Percentiles rank a stretch among this genome's conserved stretches.
Evolutionary conservation across 2,113 vertebrate species (phyloP).

Genomic region (Nansenia antarctica): DNA sequence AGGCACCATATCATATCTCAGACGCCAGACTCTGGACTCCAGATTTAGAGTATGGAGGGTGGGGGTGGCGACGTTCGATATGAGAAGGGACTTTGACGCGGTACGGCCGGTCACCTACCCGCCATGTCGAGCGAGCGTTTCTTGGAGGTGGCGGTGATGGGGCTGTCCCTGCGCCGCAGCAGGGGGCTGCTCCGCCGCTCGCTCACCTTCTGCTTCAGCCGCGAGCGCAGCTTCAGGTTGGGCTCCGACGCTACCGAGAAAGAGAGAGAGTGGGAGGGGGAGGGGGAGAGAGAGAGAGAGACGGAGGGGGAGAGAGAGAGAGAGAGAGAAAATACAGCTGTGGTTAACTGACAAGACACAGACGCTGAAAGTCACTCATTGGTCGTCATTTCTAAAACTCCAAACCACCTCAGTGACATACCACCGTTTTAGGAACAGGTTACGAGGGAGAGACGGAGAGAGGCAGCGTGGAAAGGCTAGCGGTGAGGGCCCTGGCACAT

Average conservation of each 20-base stretch:
- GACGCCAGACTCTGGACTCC: too few species aligned
- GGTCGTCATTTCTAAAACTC: too few species aligned
- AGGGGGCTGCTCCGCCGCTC: conserved; percentile 92
- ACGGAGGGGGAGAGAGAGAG: background rate
- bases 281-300: background rate
- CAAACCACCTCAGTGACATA: too few species aligned
- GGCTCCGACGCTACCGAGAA: conserved; percentile 86
- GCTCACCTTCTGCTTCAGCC: conserved; percentile 95
- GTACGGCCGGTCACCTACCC: conserved; percentile 61
- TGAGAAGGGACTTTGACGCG: too few species aligned
- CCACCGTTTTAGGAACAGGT: too few species aligned
- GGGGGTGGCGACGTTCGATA: too few species aligned
- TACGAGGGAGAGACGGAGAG: too few species aligned
- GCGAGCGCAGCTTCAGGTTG: conserved; percentile 91
- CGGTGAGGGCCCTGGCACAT: too few species aligned
- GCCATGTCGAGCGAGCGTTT: conserved; percentile 91
- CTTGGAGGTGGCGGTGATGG: conserved; percentile 84
- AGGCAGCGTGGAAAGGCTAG: too few species aligned
- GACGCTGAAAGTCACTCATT: too few species aligned
- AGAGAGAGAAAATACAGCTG: background rate
- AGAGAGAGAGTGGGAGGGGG: background rate
- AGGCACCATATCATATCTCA: too few species aligned
- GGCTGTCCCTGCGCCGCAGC: conserved; percentile 87
- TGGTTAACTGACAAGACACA: background rate
- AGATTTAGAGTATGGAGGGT: too few species aligned